phyloP scores from a whole-genome alignment of 2,113 vertebrate genomes.

The Chaetops frenatus region DNA sequence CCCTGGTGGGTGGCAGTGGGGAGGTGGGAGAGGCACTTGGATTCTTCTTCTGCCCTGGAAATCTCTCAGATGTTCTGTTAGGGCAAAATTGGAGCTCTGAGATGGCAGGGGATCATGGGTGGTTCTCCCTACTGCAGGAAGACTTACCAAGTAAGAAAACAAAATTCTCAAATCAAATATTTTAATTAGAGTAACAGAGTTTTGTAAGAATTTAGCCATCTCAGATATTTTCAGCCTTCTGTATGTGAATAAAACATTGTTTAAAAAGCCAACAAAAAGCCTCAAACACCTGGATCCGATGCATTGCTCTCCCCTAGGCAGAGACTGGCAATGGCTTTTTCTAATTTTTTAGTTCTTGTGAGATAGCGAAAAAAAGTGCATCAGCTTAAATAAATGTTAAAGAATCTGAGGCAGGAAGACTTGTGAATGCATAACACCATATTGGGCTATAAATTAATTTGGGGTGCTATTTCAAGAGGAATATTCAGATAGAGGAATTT shows the following conservation, averaged over 20 bases:
- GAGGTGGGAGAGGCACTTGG: background rate
- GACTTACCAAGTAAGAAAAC: background rate
- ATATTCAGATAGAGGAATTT: conserved; percentile 34
- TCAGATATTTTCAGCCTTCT: background rate
- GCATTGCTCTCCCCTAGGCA: background rate
- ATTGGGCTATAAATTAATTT: background rate
- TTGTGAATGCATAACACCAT: background rate
- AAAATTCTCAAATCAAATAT: background rate
- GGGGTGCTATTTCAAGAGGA: background rate
- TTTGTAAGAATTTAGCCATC: background rate
- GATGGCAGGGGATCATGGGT: background rate
- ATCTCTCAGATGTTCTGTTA: background rate
- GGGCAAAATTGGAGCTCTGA: background rate
- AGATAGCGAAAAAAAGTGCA: background rate
- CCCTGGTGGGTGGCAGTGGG: background rate
- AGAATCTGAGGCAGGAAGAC: background rate
- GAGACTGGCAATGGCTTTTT: background rate
- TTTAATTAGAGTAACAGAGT: background rate
- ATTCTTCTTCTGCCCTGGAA: background rate
- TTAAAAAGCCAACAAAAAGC: background rate
- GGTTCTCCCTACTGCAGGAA: background rate
- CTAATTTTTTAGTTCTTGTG: background rate
- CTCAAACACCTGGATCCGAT: background rate
- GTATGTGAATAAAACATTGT: background rate
- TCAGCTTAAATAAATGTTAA: background rate